phyloP scores from a whole-genome alignment of 2,797 vertebrate species.

The Lacerta agilis region DNA sequence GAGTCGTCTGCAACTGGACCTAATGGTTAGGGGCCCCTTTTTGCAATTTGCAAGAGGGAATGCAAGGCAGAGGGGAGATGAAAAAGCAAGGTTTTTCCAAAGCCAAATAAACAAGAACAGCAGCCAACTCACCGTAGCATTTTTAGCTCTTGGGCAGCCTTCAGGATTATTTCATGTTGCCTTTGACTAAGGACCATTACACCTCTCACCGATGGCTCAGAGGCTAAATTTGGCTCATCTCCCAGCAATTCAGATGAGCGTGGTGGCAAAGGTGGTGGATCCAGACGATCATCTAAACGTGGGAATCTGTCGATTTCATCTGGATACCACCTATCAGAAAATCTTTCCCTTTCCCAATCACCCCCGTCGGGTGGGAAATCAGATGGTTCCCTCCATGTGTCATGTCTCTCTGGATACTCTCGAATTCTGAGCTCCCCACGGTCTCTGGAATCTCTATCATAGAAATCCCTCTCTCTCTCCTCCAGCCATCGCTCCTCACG shows the following conservation, averaged over 20 bases:
- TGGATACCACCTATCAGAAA: constrained; percentile 80
- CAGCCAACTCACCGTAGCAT: constrained; percentile 90
- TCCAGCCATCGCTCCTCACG: constrained; percentile 88
- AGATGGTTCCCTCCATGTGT: constrained; percentile 84
- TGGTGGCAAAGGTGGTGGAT: constrained; percentile 70
- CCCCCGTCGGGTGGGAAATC: constrained; percentile 81
- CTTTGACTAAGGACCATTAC: constrained; percentile 97
- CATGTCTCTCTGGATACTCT: constrained; percentile 86
- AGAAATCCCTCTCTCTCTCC: constrained; percentile 85
- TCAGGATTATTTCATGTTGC: constrained; percentile 98
- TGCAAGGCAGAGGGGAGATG: neutral
- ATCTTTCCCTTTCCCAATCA: constrained; percentile 81
- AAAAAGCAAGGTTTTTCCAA: neutral
- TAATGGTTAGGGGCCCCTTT: neutral
- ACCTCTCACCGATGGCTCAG: constrained; percentile 82
- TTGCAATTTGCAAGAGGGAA: neutral
- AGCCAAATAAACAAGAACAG: constrained; percentile 42
- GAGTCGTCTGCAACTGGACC: too few relatives aligned
- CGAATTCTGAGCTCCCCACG: constrained; percentile 86
- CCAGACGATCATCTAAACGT: constrained; percentile 75
- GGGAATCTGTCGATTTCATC: constrained; percentile 77
- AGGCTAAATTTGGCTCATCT: constrained; percentile 81
- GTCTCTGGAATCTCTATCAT: constrained; percentile 84
- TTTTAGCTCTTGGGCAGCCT: constrained; percentile 98
- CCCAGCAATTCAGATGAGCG: constrained; percentile 75